A percentile compares a stretch with the other conserved stretches of the same genome.
These are phyloP conservation scores for Gambusia yucatana DNA, from an alignment of 2,797 vertebrate species.

Conservation along the genomic window DNA sequence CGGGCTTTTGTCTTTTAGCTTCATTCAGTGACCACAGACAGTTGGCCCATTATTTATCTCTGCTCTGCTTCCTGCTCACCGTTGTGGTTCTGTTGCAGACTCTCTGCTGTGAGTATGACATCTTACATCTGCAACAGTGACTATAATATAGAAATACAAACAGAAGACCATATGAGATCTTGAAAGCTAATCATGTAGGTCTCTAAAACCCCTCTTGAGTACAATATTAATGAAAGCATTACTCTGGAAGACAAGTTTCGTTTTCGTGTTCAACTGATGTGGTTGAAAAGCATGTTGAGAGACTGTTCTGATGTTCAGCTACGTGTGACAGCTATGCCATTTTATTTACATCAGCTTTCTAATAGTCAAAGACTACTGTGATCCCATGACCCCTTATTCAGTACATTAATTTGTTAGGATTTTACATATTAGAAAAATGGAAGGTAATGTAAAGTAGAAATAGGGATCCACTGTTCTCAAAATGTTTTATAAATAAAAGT, in stretches of 20 bases:
- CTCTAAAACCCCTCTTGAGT: neutral
- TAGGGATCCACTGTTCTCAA: neutral
- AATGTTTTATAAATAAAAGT: neutral
- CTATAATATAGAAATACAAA: neutral
- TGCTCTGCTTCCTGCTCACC: constrained; percentile 60
- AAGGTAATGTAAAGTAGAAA: neutral
- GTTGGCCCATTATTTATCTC: constrained; percentile 49
- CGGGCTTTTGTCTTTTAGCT: constrained; percentile 13
- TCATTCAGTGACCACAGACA: constrained; percentile 21
- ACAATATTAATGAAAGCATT: neutral
- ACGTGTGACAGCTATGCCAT: neutral
- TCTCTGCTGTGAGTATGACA: constrained; percentile 51
- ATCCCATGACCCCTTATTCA: neutral
- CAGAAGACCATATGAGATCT: neutral
- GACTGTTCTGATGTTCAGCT: neutral
- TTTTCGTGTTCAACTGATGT: neutral
- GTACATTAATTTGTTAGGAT: neutral
- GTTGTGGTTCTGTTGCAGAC: constrained; percentile 47
- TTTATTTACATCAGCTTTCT: neutral
- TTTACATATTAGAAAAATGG: neutral
- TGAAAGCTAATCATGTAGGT: neutral
- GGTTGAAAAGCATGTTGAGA: neutral
- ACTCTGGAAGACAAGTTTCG: neutral
- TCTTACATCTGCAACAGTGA: neutral
- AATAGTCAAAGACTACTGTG: neutral